A percentile compares a stretch with the other conserved stretches of the same genome.
Evolutionary conservation across 2,888 invertebrate species (phyloP).

Genomic region (Piscicola geometra): DNA sequence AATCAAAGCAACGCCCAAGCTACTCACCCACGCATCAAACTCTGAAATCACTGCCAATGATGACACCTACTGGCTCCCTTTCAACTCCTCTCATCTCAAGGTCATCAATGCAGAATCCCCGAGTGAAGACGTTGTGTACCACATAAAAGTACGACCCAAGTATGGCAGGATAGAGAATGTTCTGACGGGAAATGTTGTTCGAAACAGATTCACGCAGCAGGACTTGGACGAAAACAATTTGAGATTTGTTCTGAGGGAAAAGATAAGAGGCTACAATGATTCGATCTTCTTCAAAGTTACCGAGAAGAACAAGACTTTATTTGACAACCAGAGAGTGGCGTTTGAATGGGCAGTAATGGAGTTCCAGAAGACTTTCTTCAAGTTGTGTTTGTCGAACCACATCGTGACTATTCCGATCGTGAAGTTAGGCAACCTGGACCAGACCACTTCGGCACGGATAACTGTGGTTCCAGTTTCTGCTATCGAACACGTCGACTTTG

Average conservation of each 20-base stretch:
- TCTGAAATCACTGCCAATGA: slow-evolving; percentile 47
- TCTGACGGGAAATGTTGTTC: slow-evolving; percentile 48
- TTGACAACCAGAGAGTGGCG: slow-evolving; percentile 47
- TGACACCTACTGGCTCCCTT: slow-evolving; percentile 47
- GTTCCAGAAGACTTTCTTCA: slow-evolving; percentile 48
- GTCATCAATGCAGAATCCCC: slow-evolving; percentile 50
- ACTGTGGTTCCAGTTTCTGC: slow-evolving; percentile 49
- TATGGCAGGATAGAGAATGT: slow-evolving; percentile 52
- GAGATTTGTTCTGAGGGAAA: slow-evolving; percentile 49
- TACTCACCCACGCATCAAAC: slow-evolving; percentile 48
- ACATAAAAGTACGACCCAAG: slow-evolving; percentile 48
- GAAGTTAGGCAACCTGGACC: slow-evolving; percentile 46
- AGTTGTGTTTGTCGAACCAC: slow-evolving; percentile 53
- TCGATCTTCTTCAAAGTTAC: slow-evolving; percentile 51
- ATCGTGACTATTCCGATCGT: slow-evolving; percentile 47
- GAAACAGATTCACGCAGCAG: slow-evolving; percentile 51
- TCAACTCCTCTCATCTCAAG: slow-evolving; percentile 48
- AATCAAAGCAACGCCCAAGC: slow-evolving; percentile 49
- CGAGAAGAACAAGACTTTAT: slow-evolving; percentile 48
- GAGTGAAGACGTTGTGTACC: slow-evolving; percentile 48
- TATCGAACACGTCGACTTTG: slow-evolving; percentile 48
- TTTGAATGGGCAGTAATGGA: slow-evolving; percentile 47
- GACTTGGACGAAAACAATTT: slow-evolving; percentile 52
- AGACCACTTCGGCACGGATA: slow-evolving; percentile 49
- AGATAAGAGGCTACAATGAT: slow-evolving; percentile 48